These are phyloP conservation scores for Volucella inflata DNA, from an alignment of 2,888 invertebrate genomes.

Conservation along the genomic window DNA sequence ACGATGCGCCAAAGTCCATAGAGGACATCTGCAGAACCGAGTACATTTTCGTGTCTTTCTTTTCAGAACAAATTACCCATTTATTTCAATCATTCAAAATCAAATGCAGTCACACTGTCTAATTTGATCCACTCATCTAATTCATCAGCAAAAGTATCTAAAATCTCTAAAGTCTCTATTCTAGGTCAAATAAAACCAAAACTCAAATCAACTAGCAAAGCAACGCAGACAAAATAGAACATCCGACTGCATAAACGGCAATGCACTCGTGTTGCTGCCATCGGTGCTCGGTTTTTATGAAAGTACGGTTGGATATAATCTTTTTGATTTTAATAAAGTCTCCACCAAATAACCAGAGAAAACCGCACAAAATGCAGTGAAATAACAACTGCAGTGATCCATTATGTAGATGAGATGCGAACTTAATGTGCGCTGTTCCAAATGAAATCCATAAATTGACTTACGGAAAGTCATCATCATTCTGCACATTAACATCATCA, in stretches of 20 bases:
- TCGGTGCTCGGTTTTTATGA: not conserved
- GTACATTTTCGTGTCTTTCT: no score
- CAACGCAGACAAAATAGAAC: slow-evolving; percentile 13
- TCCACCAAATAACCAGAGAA: slow-evolving; percentile 50
- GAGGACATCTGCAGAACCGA: no score
- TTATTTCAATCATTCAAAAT: slow-evolving; percentile 8
- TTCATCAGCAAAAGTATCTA: slow-evolving; percentile 12
- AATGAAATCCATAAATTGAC: slow-evolving; percentile 77
- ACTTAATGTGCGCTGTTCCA: slow-evolving; percentile 71
- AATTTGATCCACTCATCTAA: slow-evolving; percentile 22
- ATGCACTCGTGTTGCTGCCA: slow-evolving; percentile 3
- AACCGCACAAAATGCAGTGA: slow-evolving; percentile 40
- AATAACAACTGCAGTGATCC: slow-evolving; percentile 77
- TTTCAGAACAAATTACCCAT: no score
- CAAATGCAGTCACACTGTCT: no score
- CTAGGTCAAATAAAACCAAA: slow-evolving; percentile 52
- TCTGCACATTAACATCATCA: slow-evolving; percentile 4
- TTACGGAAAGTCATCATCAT: slow-evolving; percentile 57
- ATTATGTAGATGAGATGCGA: slow-evolving; percentile 77
- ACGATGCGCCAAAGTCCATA: no score
- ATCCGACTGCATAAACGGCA: slow-evolving; percentile 37
- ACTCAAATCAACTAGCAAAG: slow-evolving; percentile 14
- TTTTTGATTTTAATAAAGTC: slow-evolving; percentile 42
- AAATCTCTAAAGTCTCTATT: slow-evolving; percentile 4
- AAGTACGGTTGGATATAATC: slow-evolving; percentile 17